phyloP scores from a whole-genome alignment of 2,888 invertebrate genomes.

The Sinohyriopsis cumingii region DNA sequence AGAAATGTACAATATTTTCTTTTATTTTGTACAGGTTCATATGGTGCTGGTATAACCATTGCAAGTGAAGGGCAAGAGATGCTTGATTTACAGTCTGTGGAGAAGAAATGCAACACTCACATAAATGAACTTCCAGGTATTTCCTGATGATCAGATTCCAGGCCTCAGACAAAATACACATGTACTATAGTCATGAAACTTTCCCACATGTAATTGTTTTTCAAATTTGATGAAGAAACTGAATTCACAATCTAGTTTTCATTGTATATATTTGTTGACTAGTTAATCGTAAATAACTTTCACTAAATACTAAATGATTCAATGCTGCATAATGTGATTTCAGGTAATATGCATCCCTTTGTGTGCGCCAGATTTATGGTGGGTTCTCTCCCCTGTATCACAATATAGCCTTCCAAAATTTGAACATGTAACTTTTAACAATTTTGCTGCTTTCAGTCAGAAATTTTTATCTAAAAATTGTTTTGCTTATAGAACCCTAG shows the following conservation, averaged over 20 bases:
- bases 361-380: too few species aligned
- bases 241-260: background rate
- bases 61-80: constrained; percentile 80
- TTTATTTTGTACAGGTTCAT: constrained; percentile 73
- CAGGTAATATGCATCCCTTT: too few species aligned
- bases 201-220: background rate
- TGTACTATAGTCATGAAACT: background rate
- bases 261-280: too few species aligned
- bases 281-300: too few species aligned
- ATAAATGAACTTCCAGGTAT: constrained; percentile 66
- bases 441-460: too few species aligned
- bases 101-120: constrained; percentile 61
- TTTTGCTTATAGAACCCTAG: too few species aligned
- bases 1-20: too few species aligned
- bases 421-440: too few species aligned
- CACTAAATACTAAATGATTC: too few species aligned
- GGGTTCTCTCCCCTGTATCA: background rate
- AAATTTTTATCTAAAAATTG: too few species aligned
- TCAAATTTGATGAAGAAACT: background rate
- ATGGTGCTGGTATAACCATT: constrained; percentile 86
- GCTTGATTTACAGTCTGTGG: constrained; percentile 54
- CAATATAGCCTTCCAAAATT: too few species aligned
- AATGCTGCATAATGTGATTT: too few species aligned
- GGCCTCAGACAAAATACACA: background rate
- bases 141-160: constrained; percentile 2